phyloP scores from a whole-genome alignment of 1,140 invertebrate genomes.

The Achroia grisella region DNA sequence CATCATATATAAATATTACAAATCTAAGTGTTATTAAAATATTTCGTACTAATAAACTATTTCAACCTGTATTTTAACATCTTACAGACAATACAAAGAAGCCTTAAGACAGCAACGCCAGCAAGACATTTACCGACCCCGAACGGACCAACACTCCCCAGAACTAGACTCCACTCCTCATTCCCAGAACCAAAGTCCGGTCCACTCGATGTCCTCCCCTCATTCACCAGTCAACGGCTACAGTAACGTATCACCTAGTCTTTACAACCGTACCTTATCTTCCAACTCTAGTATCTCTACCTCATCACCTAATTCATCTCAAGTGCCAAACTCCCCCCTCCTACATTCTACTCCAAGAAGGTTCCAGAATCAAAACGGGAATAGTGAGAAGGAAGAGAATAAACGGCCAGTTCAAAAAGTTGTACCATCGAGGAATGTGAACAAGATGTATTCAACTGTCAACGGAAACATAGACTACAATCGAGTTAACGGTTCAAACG shows the following conservation, averaged over 20 bases:
- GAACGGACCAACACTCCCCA: slow-evolving; percentile 65
- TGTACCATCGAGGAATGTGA: slow-evolving; percentile 73
- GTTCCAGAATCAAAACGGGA: slow-evolving; percentile 54
- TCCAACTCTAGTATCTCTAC: slow-evolving; percentile 42
- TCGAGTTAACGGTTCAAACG: slow-evolving; percentile 61
- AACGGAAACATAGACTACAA: slow-evolving; percentile 57
- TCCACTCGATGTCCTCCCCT: slow-evolving; percentile 49
- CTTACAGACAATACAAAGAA: slow-evolving; percentile 89
- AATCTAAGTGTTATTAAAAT: slow-evolving; percentile 10
- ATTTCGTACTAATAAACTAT: too few species aligned
- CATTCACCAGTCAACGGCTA: slow-evolving; percentile 69
- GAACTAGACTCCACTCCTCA: slow-evolving; percentile 58
- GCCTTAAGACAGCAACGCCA: slow-evolving; percentile 87
- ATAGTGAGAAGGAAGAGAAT: slow-evolving; percentile 51
- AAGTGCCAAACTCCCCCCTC: slow-evolving; percentile 56
- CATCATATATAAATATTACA: neutral
- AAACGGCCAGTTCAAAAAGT: slow-evolving; percentile 77
- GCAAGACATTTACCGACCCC: slow-evolving; percentile 84
- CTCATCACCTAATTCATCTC: slow-evolving; percentile 34
- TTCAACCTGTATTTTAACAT: neutral
- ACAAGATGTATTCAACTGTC: slow-evolving; percentile 53
- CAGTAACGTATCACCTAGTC: slow-evolving; percentile 55
- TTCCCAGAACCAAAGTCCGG: slow-evolving; percentile 49
- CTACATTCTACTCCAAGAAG: slow-evolving; percentile 63
- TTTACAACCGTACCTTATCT: slow-evolving; percentile 48